Conservation (phyloP, 2,797 vertebrate species). For the Sebastes flavidus region DNA sequence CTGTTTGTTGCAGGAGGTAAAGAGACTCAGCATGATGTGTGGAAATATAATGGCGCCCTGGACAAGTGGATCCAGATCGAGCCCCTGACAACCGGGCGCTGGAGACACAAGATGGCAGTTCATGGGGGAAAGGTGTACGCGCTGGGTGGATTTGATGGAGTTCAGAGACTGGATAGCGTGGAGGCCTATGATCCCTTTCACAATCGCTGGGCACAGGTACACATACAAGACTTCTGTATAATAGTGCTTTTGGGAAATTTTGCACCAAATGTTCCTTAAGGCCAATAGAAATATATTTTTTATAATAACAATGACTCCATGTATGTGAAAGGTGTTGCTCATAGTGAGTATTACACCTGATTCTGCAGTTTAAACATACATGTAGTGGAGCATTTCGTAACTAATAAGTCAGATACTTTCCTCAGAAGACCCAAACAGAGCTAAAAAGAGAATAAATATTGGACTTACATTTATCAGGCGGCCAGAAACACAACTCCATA, state of each 20-base stretch:
- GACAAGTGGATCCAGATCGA: slow-evolving; percentile 98
- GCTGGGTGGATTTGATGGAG: slow-evolving; percentile 93
- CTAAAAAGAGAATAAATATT: neutral
- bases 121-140: slow-evolving; percentile 91
- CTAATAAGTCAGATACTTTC: neutral
- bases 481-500: neutral
- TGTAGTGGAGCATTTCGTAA: neutral
- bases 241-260: neutral
- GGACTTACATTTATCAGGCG: neutral
- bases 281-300: too few species aligned
- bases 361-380: neutral
- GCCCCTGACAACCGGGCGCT: slow-evolving; percentile 87
- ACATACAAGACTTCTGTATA: neutral
- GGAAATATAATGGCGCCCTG: slow-evolving; percentile 97
- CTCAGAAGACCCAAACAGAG: neutral
- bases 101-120: slow-evolving; percentile 98
- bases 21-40: slow-evolving; percentile 94
- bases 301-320: neutral
- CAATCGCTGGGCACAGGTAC: slow-evolving; percentile 95
- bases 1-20: slow-evolving; percentile 88
- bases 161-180: slow-evolving; percentile 89
- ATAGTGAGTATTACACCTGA: neutral
- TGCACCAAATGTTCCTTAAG: neutral
- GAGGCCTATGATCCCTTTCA: slow-evolving; percentile 96
- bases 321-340: neutral